Evolutionary conservation across 1,140 invertebrate species (phyloP).

Genomic region (Drosophila sulfurigaster): DNA sequence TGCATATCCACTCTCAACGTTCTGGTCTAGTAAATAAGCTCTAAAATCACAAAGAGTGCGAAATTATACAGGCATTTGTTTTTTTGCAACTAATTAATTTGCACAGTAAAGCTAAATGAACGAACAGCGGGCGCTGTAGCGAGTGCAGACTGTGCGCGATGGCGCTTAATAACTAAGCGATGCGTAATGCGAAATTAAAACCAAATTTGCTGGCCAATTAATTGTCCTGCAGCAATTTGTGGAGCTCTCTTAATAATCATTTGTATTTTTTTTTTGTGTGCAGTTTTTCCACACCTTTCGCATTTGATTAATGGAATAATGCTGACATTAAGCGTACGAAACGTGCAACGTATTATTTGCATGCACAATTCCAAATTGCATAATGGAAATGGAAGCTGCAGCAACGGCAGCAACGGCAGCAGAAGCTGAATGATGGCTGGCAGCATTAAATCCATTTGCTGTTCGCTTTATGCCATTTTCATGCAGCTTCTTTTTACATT

Average conservation of each 20-base stretch:
- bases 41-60: no score
- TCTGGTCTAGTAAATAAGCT: no score
- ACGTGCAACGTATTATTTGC: conserved; percentile 58
- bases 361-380: conserved; percentile 31
- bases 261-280: conserved; percentile 19
- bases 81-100: not conserved
- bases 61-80: no score
- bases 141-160: conserved; percentile 9
- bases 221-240: conserved; percentile 56
- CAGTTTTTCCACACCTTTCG: not conserved
- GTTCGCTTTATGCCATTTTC: conserved; percentile 3
- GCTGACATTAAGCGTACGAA: conserved; percentile 75
- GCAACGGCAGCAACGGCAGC: not conserved
- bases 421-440: conserved; percentile 1
- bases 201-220: conserved; percentile 62
- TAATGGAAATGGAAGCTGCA: conserved; percentile 21
- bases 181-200: conserved; percentile 65
- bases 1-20: no score
- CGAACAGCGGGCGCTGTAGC: not conserved
- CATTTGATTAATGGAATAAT: conserved; percentile 70
- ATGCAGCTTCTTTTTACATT: conserved; percentile 12
- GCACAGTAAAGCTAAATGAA: no score
- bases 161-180: conserved; percentile 53
- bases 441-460: not conserved
- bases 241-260: conserved; percentile 54